Percentiles rank a stretch among this genome's conserved stretches.
These are phyloP conservation scores for Podargus strigoides DNA, from an alignment of 2,797 vertebrate species.

Conservation along the genomic window DNA sequence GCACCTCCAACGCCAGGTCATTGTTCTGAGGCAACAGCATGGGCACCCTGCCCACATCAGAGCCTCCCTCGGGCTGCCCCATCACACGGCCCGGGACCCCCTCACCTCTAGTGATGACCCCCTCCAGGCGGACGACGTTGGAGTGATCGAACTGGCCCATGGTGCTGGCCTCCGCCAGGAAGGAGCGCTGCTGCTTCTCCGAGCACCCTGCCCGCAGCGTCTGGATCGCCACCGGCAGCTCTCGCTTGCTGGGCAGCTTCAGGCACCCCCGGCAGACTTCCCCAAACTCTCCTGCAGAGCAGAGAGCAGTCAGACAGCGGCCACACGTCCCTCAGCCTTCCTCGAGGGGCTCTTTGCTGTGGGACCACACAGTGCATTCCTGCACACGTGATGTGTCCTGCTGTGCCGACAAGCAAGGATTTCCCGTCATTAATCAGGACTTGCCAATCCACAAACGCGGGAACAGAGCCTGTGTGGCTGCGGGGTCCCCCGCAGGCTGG, in stretches of 20 bases:
- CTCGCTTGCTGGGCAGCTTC: slow-evolving; percentile 89
- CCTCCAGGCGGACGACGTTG: slow-evolving; percentile 90
- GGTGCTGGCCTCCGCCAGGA: slow-evolving; percentile 88
- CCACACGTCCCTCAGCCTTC: rapidly evolving
- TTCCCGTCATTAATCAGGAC: not conserved
- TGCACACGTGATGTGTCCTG: not conserved
- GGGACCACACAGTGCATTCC: not conserved
- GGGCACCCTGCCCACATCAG: too few relatives aligned
- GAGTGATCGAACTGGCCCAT: slow-evolving; percentile 94
- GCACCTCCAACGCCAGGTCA: not conserved
- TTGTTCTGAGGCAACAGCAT: too few relatives aligned
- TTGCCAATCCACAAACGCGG: not conserved
- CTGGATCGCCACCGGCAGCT: slow-evolving; percentile 88
- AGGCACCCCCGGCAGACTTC: slow-evolving; percentile 88
- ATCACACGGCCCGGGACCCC: rapidly evolving
- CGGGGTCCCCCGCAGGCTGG: not conserved
- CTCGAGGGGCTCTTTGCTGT: not conserved
- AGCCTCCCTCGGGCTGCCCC: not conserved
- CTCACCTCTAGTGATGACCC: slow-evolving; percentile 61
- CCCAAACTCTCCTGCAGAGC: slow-evolving; percentile 84
- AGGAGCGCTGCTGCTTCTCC: slow-evolving; percentile 82
- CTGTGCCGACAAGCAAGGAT: not conserved
- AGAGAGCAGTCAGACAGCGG: not conserved
- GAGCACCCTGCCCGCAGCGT: slow-evolving; percentile 85
- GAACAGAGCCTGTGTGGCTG: rapidly evolving